A percentile compares a stretch with the other conserved stretches of the same genome.
Evolutionary conservation across 2,113 vertebrate species (phyloP).

Genomic region (Pipra filicauda): DNA sequence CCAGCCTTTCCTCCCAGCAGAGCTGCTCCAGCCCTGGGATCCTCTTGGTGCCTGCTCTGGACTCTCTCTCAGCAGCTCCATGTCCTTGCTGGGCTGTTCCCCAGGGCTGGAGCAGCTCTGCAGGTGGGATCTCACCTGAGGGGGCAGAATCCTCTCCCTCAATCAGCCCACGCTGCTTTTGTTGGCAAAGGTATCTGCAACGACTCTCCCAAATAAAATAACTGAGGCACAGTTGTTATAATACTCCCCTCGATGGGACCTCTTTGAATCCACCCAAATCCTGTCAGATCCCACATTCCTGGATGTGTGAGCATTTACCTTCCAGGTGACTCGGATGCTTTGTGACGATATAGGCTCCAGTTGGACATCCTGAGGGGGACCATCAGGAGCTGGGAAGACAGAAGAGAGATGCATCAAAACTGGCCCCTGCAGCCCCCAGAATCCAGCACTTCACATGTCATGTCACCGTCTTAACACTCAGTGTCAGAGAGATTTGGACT

Average conservation of each 20-base stretch:
- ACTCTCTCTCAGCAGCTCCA: neutral
- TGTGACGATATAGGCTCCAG: slow-evolving; percentile 96
- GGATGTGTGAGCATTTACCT: slow-evolving; percentile 76
- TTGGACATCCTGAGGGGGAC: slow-evolving; percentile 93
- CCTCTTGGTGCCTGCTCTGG: neutral
- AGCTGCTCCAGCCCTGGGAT: neutral
- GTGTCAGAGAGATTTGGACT: neutral
- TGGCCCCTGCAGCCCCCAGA: neutral
- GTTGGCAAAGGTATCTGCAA: neutral
- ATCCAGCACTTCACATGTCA: neutral
- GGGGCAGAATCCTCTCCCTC: neutral
- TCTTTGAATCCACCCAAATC: neutral
- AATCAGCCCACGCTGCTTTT: neutral
- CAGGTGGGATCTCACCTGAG: neutral
- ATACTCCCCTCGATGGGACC: neutral
- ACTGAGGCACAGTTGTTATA: neutral
- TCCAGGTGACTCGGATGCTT: slow-evolving; percentile 97
- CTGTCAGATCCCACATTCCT: neutral
- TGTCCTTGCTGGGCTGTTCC: neutral
- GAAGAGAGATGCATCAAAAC: slow-evolving; percentile 18
- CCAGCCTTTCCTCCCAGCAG: neutral
- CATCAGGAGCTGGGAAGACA: slow-evolving; percentile 88
- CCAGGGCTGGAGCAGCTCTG: neutral
- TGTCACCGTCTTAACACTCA: neutral
- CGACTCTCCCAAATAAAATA: neutral